Percentiles rank a stretch among this genome's conserved stretches.
These are phyloP conservation scores for Brachyistius frenatus DNA, from an alignment of 2,113 vertebrate genomes.

Conservation along the genomic window DNA sequence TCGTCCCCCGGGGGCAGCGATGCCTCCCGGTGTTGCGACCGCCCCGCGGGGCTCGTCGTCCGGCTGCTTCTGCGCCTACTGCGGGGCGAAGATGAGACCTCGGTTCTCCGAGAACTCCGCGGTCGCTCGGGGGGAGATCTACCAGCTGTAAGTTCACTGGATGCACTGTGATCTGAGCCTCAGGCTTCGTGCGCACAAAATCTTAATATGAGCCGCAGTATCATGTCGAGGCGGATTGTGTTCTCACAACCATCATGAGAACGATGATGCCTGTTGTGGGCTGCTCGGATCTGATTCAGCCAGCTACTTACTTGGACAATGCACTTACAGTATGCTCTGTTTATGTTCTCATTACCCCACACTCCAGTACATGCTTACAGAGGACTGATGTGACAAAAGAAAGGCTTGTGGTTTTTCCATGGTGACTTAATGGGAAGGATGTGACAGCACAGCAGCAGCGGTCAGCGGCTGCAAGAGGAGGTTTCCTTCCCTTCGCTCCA, in stretches of 20 bases:
- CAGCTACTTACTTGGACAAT: not conserved
- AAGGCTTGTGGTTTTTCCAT: conserved; percentile 39
- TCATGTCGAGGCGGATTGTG: not conserved
- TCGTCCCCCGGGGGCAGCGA: conserved; percentile 51
- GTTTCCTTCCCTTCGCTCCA: conserved; percentile 37
- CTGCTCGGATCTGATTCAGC: not conserved
- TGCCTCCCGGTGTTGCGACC: conserved; percentile 75
- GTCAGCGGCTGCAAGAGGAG: conserved; percentile 19
- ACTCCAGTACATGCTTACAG: not conserved
- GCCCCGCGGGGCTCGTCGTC: conserved; percentile 63
- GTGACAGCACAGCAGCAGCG: conserved; percentile 30
- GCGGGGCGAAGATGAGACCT: conserved; percentile 56
- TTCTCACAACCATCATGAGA: too few species aligned
- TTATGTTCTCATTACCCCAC: not conserved
- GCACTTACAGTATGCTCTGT: not conserved
- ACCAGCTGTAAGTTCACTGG: conserved; percentile 72
- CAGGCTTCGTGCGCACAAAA: too few species aligned
- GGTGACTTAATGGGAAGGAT: conserved; percentile 53
- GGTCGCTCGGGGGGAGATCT: conserved; percentile 64
- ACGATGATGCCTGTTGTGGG: not conserved
- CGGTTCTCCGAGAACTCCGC: conserved; percentile 67
- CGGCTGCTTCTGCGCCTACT: conserved; percentile 68
- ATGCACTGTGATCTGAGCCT: not conserved
- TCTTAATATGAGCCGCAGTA: not conserved
- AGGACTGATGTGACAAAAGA: not conserved